Conservation (phyloP, 2,113 vertebrate genomes). For the Melanerpes aurifrons region DNA sequence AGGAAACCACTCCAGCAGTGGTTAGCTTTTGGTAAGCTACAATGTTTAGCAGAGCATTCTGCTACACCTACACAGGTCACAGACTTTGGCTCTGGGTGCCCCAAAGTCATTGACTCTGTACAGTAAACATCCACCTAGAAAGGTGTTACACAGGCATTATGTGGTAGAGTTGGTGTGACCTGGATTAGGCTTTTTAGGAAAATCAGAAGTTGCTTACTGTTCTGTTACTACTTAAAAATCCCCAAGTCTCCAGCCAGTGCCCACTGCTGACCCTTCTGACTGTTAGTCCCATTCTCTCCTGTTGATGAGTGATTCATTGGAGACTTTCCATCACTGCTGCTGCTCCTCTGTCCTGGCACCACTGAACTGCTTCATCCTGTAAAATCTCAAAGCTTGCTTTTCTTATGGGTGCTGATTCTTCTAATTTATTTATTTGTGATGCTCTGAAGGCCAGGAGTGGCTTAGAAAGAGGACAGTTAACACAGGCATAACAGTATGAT, state of each 20-base stretch:
- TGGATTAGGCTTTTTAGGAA: not conserved
- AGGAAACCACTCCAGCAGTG: not conserved
- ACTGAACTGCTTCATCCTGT: not conserved
- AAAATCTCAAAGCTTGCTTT: slow-evolving; percentile 17
- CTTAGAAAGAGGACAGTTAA: not conserved
- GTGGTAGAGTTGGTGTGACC: not conserved
- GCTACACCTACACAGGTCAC: not conserved
- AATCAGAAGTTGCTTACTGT: not conserved
- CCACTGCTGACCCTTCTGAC: not conserved
- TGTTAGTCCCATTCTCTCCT: not conserved
- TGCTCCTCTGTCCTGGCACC: not conserved
- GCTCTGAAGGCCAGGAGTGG: not conserved
- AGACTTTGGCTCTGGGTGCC: not conserved
- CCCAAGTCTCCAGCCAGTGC: not conserved
- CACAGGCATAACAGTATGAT: not conserved
- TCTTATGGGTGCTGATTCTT: not conserved
- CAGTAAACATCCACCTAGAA: not conserved
- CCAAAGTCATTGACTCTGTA: not conserved
- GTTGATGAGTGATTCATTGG: not conserved
- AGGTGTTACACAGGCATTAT: accelerated
- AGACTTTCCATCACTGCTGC: not conserved
- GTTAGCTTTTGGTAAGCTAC: not conserved
- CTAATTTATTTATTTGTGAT: not conserved
- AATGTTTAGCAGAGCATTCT: not conserved
- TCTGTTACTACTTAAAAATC: not conserved